These are phyloP conservation scores for Donacobius atricapilla DNA, from an alignment of 2,113 vertebrate species.

Conservation along the genomic window DNA sequence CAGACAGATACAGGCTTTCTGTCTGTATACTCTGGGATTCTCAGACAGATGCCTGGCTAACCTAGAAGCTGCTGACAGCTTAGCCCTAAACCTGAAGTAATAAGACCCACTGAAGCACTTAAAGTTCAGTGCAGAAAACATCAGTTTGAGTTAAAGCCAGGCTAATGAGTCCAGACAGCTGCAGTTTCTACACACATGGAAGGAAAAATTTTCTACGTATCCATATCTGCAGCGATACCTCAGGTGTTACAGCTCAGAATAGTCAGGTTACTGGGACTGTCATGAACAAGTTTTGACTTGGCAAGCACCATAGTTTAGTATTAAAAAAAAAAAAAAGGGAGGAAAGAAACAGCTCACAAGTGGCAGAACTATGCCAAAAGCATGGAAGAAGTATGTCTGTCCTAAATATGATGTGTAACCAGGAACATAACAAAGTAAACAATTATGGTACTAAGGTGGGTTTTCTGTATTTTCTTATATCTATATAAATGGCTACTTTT, in stretches of 20 bases:
- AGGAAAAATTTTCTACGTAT: background rate
- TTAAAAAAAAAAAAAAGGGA: background rate
- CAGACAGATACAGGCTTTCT: background rate
- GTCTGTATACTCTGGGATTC: background rate
- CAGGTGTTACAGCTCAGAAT: background rate
- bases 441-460: background rate
- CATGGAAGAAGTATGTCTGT: background rate
- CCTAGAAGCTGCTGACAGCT: background rate
- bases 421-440: background rate
- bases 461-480: background rate
- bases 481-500: background rate
- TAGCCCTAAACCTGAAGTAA: background rate
- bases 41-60: background rate
- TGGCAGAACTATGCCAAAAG: background rate
- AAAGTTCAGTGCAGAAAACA: background rate
- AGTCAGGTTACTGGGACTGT: background rate
- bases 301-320: background rate
- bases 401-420: rapidly evolving
- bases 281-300: background rate
- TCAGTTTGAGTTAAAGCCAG: background rate
- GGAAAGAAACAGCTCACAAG: background rate
- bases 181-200: rapidly evolving
- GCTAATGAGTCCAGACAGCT: background rate
- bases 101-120: background rate
- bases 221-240: rapidly evolving